These are phyloP conservation scores for Apamea epomidion DNA, from an alignment of 2,888 invertebrate species.

Conservation along the genomic window DNA sequence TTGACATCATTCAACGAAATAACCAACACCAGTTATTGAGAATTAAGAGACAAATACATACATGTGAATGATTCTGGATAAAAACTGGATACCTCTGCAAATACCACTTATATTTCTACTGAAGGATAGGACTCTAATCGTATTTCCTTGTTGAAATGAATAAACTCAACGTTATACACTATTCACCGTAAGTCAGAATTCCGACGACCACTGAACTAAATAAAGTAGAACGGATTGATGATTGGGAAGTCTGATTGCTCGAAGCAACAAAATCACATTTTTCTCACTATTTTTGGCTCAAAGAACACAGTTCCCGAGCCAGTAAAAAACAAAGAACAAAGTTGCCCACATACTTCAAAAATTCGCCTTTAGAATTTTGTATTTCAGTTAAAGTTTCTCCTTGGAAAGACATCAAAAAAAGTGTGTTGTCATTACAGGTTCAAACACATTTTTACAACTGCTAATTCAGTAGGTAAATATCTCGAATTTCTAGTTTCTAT, in stretches of 20 bases:
- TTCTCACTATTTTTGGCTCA: slow-evolving; percentile 40
- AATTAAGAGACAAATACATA: slow-evolving; percentile 67
- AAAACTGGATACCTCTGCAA: slow-evolving; percentile 49
- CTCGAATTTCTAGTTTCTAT: not conserved
- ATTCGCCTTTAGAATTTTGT: not conserved
- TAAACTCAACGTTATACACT: slow-evolving; percentile 51
- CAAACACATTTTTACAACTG: not conserved
- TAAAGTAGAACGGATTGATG: slow-evolving; percentile 46
- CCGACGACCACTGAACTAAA: slow-evolving; percentile 61
- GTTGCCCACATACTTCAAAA: slow-evolving; percentile 21
- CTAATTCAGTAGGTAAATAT: not conserved
- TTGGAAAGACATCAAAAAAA: not conserved
- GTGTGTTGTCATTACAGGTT: not conserved
- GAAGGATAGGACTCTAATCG: slow-evolving; percentile 31
- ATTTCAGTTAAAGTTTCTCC: not conserved
- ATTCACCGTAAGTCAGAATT: slow-evolving; percentile 60
- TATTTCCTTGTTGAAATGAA: slow-evolving; percentile 37
- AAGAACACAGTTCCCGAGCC: slow-evolving; percentile 30
- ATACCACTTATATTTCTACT: slow-evolving; percentile 57
- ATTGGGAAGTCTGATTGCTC: slow-evolving; percentile 17
- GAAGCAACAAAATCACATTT: slow-evolving; percentile 33
- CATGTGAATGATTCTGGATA: slow-evolving; percentile 55
- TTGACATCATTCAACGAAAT: slow-evolving; percentile 79
- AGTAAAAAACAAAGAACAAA: slow-evolving; percentile 14
- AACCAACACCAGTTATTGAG: slow-evolving; percentile 61